These are phyloP conservation scores for Drosophila parabipectinata DNA, from an alignment of 1,140 invertebrate genomes.

Conservation along the genomic window DNA sequence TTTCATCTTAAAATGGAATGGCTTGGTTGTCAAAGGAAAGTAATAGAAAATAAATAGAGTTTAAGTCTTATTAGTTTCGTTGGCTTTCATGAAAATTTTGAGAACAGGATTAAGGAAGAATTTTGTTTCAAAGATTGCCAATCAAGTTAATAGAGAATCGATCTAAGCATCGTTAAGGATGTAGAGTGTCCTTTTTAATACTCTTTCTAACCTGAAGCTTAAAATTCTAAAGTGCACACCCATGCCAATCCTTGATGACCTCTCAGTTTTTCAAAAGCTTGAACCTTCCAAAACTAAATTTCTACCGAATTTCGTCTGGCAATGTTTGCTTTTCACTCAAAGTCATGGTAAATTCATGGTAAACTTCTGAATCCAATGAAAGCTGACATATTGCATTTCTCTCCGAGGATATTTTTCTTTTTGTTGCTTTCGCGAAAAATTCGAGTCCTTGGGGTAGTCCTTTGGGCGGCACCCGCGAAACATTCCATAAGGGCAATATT, in stretches of 20 bases:
- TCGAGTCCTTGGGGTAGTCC: slow-evolving; percentile 20
- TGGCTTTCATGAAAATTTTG: not conserved
- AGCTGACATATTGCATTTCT: slow-evolving; percentile 35
- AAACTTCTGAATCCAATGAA: slow-evolving; percentile 19
- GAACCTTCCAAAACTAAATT: not conserved
- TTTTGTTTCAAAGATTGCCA: no score
- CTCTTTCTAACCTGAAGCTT: no score
- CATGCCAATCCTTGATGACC: slow-evolving; percentile 8
- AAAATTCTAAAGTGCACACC: not conserved
- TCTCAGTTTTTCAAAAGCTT: slow-evolving; percentile 3
- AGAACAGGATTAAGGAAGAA: no score
- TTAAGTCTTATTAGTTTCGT: not conserved
- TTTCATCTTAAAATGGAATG: slow-evolving; percentile 6
- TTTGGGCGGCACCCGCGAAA: not conserved
- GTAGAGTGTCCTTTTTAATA: no score
- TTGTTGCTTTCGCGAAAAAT: slow-evolving; percentile 9
- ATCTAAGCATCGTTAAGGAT: not conserved
- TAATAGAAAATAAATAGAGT: not conserved
- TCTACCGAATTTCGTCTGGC: not conserved
- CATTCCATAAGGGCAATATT: slow-evolving; percentile 28
- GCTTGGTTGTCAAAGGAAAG: not conserved
- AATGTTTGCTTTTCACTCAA: slow-evolving; percentile 29
- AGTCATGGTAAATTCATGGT: slow-evolving; percentile 1
- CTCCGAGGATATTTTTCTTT: not conserved
- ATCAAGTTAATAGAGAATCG: no score